Base-by-base conservation (phyloP, 1,140 invertebrate genomes). In the Vanessa tameamea region DNA sequence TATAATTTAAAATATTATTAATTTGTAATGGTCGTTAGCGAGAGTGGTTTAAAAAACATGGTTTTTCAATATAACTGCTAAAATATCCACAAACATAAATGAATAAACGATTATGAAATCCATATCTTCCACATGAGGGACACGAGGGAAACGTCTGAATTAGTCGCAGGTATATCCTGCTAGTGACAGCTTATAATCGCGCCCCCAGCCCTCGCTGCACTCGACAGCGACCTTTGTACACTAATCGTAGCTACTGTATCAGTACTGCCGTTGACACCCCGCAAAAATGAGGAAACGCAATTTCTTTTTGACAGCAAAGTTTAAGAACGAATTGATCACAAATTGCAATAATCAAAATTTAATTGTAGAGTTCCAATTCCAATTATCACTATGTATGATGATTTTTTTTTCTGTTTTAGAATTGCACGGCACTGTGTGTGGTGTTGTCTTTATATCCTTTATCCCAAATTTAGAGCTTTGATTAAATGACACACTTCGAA, bases 181-280 rank as follows among this genome's bases (percentile, higher is more conserved):
- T 55, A 53, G 72, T 87, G 89, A 89, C 89, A 89, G 87, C 77
- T 85, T 81, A 83, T 88, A 91, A 90, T 89, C 83, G 81, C 83
- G 78, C 85, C 80, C 85, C 83, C 78, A 13, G 57, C 57, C 57
- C 57, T 59, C 43, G 57, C 81, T 88, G 86, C 75, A 48, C 67
- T 43, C 75, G 85, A 88, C 87, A 87, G 82, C 84, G 80, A 85
- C 84, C 87, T 90, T 90, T 90, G 87, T 91, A 79, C 82, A 83
- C 82, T 88, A 90, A 90, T 89, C 86, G 83, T 84, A 87, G 82
- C 80, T 80, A 86, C 85, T 80, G 81, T 85, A 80, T 83, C 81
- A 82, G 81, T 72, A 68, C 78, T 88, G 88, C 82, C 78, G 63
- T 51, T 72, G 74, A 79, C 87, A 83, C 76, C 77, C 77, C 72